Evolutionary conservation across 2,113 vertebrate genomes (phyloP).

Genomic region (Phaethon lepturus): DNA sequence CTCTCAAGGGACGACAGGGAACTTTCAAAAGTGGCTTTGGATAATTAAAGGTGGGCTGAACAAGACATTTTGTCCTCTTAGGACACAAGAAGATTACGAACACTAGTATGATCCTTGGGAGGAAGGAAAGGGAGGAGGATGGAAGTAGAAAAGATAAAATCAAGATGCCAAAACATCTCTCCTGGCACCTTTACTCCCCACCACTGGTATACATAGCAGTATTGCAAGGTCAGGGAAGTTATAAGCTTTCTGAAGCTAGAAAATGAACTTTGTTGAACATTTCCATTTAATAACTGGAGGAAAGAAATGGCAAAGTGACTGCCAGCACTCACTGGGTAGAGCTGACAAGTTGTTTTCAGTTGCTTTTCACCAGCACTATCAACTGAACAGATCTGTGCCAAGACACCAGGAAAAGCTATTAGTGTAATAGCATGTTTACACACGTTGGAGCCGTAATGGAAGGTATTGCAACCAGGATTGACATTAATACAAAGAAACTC

Average conservation of each 20-base stretch:
- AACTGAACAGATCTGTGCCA: background rate
- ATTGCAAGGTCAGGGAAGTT: background rate
- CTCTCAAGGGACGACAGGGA: background rate
- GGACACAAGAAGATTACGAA: background rate
- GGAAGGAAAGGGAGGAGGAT: background rate
- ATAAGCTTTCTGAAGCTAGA: background rate
- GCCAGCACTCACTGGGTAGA: background rate
- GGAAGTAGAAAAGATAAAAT: background rate
- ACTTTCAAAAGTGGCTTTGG: background rate
- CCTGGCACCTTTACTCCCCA: background rate
- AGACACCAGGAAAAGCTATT: background rate
- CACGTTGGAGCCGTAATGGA: background rate
- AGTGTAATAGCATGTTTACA: background rate
- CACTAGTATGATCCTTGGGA: background rate
- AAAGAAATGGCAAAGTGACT: background rate
- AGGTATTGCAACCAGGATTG: background rate
- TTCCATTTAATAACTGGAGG: background rate
- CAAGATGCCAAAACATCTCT: background rate
- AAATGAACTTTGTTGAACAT: background rate
- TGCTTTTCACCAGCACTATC: conserved; percentile 8
- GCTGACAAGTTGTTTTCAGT: background rate
- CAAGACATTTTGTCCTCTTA: background rate
- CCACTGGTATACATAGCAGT: background rate
- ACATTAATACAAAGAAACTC: background rate
- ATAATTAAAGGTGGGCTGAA: background rate